Percentiles rank a stretch among this genome's conserved stretches.
phyloP scores from a whole-genome alignment of 1,140 invertebrate species.

The Penaeus vannamei region DNA sequence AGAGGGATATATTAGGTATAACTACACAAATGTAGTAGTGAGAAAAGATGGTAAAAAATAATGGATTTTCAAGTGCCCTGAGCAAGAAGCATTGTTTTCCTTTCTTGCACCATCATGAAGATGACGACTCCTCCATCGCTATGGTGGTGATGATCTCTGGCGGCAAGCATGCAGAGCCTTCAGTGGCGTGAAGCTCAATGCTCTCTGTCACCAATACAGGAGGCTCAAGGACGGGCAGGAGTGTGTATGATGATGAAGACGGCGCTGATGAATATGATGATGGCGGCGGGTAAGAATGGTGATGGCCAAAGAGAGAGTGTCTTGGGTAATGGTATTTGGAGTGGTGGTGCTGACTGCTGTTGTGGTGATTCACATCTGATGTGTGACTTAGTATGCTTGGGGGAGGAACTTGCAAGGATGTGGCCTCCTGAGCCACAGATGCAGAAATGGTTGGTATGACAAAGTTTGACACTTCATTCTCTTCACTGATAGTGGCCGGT shows the following conservation, averaged over 20 bases:
- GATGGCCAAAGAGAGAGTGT: slow-evolving; percentile 1
- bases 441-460: slow-evolving; percentile 60
- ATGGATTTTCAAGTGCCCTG: slow-evolving; percentile 54
- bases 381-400: slow-evolving; percentile 46
- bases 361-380: slow-evolving; percentile 2
- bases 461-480: slow-evolving; percentile 53
- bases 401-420: slow-evolving; percentile 45
- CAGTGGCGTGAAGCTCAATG: slow-evolving; percentile 51
- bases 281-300: slow-evolving; percentile 20
- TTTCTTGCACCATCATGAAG: slow-evolving; percentile 60
- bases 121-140: slow-evolving; percentile 54
- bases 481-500: slow-evolving; percentile 48
- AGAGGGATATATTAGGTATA: no score
- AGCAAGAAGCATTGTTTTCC: slow-evolving; percentile 55
- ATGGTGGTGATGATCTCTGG: slow-evolving; percentile 57
- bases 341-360: slow-evolving; percentile 40
- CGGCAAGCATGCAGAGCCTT: slow-evolving; percentile 45
- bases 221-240: slow-evolving; percentile 58
- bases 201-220: slow-evolving; percentile 50
- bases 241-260: slow-evolving; percentile 49
- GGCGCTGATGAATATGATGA: slow-evolving; percentile 7
- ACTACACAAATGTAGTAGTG: slow-evolving; percentile 7
- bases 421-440: slow-evolving; percentile 48
- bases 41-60: slow-evolving; percentile 21
- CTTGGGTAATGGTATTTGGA: slow-evolving; percentile 11